Evolutionary conservation across 2,888 invertebrate species (phyloP), one percentile per base, ranked within the genome.

Genomic region (Tetranychus piercei): DNA sequence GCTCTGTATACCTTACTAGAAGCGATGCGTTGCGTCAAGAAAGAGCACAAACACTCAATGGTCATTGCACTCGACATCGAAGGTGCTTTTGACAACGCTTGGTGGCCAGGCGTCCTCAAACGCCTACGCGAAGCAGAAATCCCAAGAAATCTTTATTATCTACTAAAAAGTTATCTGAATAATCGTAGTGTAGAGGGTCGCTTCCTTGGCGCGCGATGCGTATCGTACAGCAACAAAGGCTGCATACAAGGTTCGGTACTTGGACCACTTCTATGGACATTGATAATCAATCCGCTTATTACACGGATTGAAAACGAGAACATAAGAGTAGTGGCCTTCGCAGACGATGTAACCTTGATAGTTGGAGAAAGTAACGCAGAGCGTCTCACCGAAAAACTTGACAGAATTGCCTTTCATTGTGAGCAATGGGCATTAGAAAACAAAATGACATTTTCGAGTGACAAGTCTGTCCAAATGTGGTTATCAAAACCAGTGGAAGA

Each of bases 1-100:
- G 71, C 71, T 1, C 44, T 71, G 34, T 9, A 20, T 6, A 8
- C 1, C 1, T 5, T 71, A 6, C 11, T 43, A 1, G 11, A 71
- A 6, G 7, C 7, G 3, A 8, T 71, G 23, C 9, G 22, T 8
- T 1, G 1, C 8, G 1, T 1, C 7, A 34, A 20, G 2, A 8
- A 71, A 34, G 22, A n/a, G 4, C 2, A n/a, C 43, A 34, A 43
- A 34, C 18, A 43, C 18, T 1, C 11, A 22, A 8, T 72, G 1
- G 34, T 44, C 4, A 45, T 76, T 7, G 75, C 74, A 5, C 9
- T 76, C 1, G 76, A 76, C 34, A 74, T 76, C 1, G 22, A 71
- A 66, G 73, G 44, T 3, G 76, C 76, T 0, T 76, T 76, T 23
- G 72, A 76, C 44, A 72, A 75, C 44, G 76, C 74, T 1, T 73